Evolutionary conservation across 2,888 invertebrate genomes (phyloP), one percentile per base, ranked within the genome.

Genomic region (Ommatoiulus sabulosus): DNA sequence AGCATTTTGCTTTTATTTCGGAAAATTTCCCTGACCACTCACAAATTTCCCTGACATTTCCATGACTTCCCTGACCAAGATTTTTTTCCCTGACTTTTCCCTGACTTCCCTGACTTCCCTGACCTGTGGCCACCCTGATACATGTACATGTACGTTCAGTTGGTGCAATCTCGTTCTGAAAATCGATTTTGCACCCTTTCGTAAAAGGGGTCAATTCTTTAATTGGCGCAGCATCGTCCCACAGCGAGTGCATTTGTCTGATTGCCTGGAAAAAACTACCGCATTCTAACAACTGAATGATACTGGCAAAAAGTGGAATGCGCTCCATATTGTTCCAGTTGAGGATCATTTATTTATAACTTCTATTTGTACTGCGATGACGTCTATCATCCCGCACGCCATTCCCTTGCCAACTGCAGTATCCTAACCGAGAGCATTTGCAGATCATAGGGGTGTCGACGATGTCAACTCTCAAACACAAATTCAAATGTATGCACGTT

Each of bases 281-380:
- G 63, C 63, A 20, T 63, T 63, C 35, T 35, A 35, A 35, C 20
- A 63, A 63, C 20, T 20, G 63, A 63, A 63, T 63, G 63, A 63
- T 63, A 4, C 63, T 63, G 63, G 20, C 63, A 63, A 48, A 63
- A 63, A 63, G n/a, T 63, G 20, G 5, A 63, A n/a, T 63, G 20
- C 63, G 63, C 63, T 20, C 63, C 63, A 63, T 63, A 63, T 63
- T 63, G 20, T 63, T 63, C 63, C 63, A 63, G 63, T n/a, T 35
- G 35, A 63, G 5, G 63, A 63, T 63, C 20, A 63, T 20, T 15
- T 63, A 63, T 63, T 63, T 63, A 63, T 63, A 20, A 20, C 17
- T 63, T 20, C 63, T 63, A 63, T 63, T 63, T 63, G 63, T 63
- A 63, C 20, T 20, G 63, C 8, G 63, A 63, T 63, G 63, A 63